Base-by-base conservation (phyloP, 2,888 invertebrate species). In the Orthonevra nobilis region DNA sequence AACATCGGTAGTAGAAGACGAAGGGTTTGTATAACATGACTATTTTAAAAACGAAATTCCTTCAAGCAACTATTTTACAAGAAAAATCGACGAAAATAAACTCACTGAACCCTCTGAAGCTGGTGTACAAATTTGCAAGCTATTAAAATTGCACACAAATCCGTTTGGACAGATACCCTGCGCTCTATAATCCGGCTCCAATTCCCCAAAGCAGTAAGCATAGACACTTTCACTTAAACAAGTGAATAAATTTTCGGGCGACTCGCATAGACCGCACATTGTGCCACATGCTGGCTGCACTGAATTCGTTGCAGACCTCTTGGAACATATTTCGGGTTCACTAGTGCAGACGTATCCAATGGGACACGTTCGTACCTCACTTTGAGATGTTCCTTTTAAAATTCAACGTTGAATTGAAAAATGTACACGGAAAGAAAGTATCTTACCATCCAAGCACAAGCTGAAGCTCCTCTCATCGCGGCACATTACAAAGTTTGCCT, bases 181-280 rank as follows among this genome's bases (percentile, higher is more conserved):
- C 3, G 81, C 50, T 9, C 9, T 32, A 4, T 23, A 2, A 23
- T 46, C n/a, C 0, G 83, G 82, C 1, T 42, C 26, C n/a, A 32
- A 23, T 0, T 5, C 32, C 15, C 82, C 82, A 46, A 81, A 84
- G 36, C 84, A 84, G 40, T 69, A 81, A 3, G 73, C 82, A 50
- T 83, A 84, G 0, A 66, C 66, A 0, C 54, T 81, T 20, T 81
- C 77, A 66, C 69, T 77, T 10, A 84, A 0, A 32, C 84, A 84
- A 0, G 83, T 79, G 14, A 83, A 83, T 19, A 64, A 12, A 0
- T 60, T 81, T 1, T 52, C 58, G 0, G 63, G 54, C 0, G 58
- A 32, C 0, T 46, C 36, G 44, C 84, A 84, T 4, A 54, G 10
- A 2, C 73, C 75, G 34, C 84, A 84, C 14, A 60, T 10, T 23